Percentiles rank a stretch among this genome's conserved stretches.
Evolutionary conservation across 2,797 vertebrate genomes (phyloP).

Genomic region (Enteromius viviparus): DNA sequence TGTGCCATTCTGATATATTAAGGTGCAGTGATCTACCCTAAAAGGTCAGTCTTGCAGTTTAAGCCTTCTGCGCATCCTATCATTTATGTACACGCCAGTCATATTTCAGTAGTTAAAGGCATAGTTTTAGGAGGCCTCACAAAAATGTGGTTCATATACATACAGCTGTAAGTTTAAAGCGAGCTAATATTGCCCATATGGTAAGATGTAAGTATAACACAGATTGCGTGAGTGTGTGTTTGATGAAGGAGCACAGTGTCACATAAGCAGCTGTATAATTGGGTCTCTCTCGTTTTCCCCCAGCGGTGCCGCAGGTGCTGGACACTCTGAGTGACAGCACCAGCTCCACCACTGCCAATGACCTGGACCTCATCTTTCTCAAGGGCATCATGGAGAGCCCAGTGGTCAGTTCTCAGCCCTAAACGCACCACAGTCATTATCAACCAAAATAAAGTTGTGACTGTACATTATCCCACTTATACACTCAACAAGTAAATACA

Average conservation of each 20-base stretch:
- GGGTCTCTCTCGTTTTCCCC: not conserved
- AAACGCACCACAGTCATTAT: not conserved
- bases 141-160: not conserved
- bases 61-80: not conserved
- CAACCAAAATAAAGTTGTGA: not conserved
- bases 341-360: conserved; percentile 91
- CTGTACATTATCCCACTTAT: not conserved
- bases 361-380: conserved; percentile 96
- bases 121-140: not conserved
- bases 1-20: not conserved
- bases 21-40: not conserved
- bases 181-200: not conserved
- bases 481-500: not conserved
- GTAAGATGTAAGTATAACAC: not conserved
- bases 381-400: conserved; percentile 99
- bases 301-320: conserved; percentile 86
- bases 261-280: not conserved
- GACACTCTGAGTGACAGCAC: conserved; percentile 92
- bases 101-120: not conserved
- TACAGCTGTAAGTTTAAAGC: not conserved
- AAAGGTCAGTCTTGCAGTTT: not conserved
- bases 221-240: not conserved
- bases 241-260: not conserved
- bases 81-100: not conserved
- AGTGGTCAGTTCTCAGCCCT: conserved; percentile 76